Conservation (phyloP, 2,888 invertebrate genomes). For the Eremobia ochroleuca region DNA sequence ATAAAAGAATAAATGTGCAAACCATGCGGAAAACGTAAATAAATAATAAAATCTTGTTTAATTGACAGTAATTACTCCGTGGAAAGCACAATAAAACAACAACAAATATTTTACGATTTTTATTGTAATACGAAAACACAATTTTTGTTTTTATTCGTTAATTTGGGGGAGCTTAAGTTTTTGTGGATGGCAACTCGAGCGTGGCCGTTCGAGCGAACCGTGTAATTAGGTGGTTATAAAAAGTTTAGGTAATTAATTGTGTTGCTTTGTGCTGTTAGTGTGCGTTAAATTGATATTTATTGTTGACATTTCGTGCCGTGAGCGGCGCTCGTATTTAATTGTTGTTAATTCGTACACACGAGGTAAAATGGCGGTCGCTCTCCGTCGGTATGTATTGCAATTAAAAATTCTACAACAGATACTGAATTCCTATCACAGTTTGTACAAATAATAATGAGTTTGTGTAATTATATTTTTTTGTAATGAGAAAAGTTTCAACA, state of each 20-base stretch:
- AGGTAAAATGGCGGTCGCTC: conserved; percentile 60
- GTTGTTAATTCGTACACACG: conserved; percentile 67
- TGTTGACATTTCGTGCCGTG: conserved; percentile 85
- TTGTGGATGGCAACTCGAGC: conserved; percentile 59
- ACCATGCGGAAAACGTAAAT: conserved; percentile 45
- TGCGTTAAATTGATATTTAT: conserved; percentile 87
- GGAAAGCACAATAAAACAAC: conserved; percentile 50
- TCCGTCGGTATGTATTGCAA: conserved; percentile 59
- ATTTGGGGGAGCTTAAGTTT: conserved; percentile 57
- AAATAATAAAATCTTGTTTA: conserved; percentile 38
- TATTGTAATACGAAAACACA: conserved; percentile 39
- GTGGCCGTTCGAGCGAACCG: conserved; percentile 78
- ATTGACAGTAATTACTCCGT: conserved; percentile 48
- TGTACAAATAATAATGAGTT: conserved; percentile 30
- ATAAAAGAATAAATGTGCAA: conserved; percentile 28
- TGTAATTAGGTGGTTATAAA: conserved; percentile 87
- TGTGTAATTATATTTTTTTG: conserved; percentile 47
- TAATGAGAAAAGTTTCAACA: conserved; percentile 35
- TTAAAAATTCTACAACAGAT: conserved; percentile 61
- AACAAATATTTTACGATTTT: conserved; percentile 45
- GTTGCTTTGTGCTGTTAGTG: conserved; percentile 77
- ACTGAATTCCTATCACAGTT: conserved; percentile 55
- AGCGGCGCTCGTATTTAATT: conserved; percentile 78
- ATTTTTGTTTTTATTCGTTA: conserved; percentile 47
- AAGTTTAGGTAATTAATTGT: conserved; percentile 88